Evolutionary conservation across 2,113 vertebrate species (phyloP).

Genomic region (Chloebia gouldiae): DNA sequence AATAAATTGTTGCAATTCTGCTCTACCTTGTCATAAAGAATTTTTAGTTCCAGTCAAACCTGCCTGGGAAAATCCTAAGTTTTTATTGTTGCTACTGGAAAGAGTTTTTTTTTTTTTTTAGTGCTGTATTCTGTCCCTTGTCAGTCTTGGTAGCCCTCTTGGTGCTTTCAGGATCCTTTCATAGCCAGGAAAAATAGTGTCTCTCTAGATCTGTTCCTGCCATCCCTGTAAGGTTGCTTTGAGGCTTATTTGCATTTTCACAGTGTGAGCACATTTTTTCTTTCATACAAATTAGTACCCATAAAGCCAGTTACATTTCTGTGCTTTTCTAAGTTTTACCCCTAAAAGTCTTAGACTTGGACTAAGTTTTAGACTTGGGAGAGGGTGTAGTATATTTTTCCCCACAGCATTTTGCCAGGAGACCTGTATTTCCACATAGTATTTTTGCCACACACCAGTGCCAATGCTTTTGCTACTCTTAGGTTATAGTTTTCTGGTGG

Average conservation of each 20-base stretch:
- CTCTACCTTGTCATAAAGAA: neutral
- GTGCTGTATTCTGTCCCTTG: neutral
- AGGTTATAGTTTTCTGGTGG: neutral
- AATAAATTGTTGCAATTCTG: neutral
- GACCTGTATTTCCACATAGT: neutral
- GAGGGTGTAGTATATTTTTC: neutral
- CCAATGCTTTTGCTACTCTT: neutral
- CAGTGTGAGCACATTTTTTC: neutral
- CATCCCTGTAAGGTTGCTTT: accelerated
- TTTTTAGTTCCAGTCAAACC: neutral
- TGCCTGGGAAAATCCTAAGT: neutral
- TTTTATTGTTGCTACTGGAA: neutral
- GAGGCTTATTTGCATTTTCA: neutral
- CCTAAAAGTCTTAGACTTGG: neutral
- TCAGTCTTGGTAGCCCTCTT: neutral
- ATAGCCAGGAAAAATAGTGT: neutral
- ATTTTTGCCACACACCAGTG: neutral
- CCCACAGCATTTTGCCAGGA: neutral
- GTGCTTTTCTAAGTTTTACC: neutral
- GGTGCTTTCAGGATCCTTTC: neutral
- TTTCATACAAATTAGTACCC: neutral
- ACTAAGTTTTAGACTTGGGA: neutral
- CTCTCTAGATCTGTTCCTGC: neutral
- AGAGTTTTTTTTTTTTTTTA: neutral
- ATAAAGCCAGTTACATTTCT: neutral